Conservation (phyloP, 2,888 invertebrate species). For the Megaustenia siamemsis region DNA sequence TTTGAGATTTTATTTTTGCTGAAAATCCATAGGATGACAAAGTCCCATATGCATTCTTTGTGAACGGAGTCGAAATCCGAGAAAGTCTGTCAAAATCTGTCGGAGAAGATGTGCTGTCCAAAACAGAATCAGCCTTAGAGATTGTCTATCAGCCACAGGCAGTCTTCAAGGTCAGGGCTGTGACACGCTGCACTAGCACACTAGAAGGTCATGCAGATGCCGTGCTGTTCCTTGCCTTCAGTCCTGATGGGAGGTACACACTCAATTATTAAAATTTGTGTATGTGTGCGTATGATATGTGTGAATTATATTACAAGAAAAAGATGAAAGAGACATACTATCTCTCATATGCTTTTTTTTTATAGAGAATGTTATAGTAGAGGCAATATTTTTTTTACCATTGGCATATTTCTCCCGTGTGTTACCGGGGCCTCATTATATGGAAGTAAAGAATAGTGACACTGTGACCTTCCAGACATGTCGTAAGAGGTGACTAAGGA, state of each 20-base stretch:
- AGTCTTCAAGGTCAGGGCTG: conserved; percentile 88
- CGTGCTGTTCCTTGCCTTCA: conserved; percentile 95
- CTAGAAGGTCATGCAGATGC: conserved; percentile 98
- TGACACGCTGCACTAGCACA: conserved; percentile 95
- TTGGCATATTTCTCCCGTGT: too few species aligned
- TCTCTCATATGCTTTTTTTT: too few species aligned
- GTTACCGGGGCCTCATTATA: too few species aligned
- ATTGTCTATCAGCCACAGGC: conserved; percentile 98
- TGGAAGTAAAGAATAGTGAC: too few species aligned
- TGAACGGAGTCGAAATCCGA: conserved; percentile 92
- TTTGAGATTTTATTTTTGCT: background rate
- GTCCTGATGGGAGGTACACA: conserved; percentile 91
- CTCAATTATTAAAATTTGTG: too few species aligned
- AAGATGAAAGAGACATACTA: too few species aligned
- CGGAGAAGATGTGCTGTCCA: conserved; percentile 83
- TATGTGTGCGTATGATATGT: too few species aligned
- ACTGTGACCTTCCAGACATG: too few species aligned
- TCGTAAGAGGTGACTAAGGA: too few species aligned
- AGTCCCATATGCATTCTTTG: conserved; percentile 87
- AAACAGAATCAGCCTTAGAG: conserved; percentile 86
- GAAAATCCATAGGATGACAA: conserved; percentile 73
- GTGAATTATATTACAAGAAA: too few species aligned
- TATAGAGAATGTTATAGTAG: too few species aligned
- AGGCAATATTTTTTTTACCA: too few species aligned
- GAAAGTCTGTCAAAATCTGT: conserved; percentile 87